Evolutionary conservation across 1,140 invertebrate genomes (phyloP).

Genomic region (Drosophila quadrilineata): DNA sequence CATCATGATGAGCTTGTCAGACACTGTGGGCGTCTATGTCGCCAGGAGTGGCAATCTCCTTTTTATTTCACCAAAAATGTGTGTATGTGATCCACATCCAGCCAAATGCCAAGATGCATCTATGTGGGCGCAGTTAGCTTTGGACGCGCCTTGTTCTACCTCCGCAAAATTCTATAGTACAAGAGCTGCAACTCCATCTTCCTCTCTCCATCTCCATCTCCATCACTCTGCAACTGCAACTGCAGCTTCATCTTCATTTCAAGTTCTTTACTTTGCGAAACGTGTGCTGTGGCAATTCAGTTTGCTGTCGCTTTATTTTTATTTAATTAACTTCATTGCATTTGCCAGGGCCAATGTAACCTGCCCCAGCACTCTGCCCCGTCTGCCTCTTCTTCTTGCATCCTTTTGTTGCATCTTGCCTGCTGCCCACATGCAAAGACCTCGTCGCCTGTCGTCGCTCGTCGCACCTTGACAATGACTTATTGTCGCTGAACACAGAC

Average conservation of each 20-base stretch:
- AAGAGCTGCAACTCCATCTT: too few species aligned
- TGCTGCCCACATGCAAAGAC: constrained; percentile 55
- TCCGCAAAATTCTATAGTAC: too few species aligned
- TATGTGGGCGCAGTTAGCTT: too few species aligned
- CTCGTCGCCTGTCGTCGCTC: constrained; percentile 29
- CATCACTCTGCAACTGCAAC: background rate
- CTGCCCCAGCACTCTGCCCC: background rate
- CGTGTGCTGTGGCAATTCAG: constrained; percentile 50
- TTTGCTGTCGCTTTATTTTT: constrained; percentile 71
- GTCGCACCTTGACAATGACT: constrained; percentile 70
- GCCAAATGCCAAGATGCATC: constrained; percentile 33
- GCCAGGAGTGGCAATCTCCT: constrained; percentile 40
- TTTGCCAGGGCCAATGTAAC: constrained; percentile 40
- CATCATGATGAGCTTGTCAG: too few species aligned
- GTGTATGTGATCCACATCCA: constrained; percentile 37
- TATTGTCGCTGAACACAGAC: constrained; percentile 47
- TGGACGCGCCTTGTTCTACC: too few species aligned
- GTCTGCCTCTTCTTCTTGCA: background rate
- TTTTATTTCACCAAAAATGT: constrained; percentile 8
- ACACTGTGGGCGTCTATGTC: constrained; percentile 33
- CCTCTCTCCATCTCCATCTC: too few species aligned
- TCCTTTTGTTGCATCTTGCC: background rate
- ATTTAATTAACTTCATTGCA: constrained; percentile 75
- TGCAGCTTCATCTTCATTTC: constrained; percentile 18
- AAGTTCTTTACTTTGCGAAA: background rate